Conservation (phyloP, 2,888 invertebrate species). For the Macaria notata region DNA sequence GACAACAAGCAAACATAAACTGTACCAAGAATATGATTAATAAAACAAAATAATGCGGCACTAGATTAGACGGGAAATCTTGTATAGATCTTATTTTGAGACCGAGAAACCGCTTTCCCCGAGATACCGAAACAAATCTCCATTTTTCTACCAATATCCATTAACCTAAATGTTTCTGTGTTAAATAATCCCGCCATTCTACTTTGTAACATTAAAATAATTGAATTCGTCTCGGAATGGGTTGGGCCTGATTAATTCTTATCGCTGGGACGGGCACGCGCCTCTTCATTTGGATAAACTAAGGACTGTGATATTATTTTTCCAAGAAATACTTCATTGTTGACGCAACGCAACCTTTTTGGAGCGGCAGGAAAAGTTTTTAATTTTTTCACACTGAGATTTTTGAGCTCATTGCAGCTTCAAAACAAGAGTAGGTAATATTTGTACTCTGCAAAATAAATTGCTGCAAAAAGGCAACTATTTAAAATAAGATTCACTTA, state of each 20-base stretch:
- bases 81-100: conserved; percentile 21
- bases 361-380: neutral
- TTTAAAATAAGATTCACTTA: too few species aligned
- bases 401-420: too few species aligned
- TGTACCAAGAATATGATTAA: conserved; percentile 18
- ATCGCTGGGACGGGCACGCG: conserved; percentile 31
- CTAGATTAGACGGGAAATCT: conserved; percentile 20
- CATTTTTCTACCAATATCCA: conserved; percentile 37
- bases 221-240: conserved; percentile 38
- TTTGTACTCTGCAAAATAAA: too few species aligned
- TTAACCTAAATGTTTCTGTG: conserved; percentile 40
- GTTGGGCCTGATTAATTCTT: conserved; percentile 39
- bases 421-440: too few species aligned
- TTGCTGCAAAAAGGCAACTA: too few species aligned
- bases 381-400: neutral
- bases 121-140: conserved; percentile 32
- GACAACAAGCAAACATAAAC: conserved; percentile 12
- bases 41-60: conserved; percentile 21
- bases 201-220: conserved; percentile 41
- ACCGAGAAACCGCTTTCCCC: conserved; percentile 17
- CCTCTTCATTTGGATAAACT: conserved; percentile 35
- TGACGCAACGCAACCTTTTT: conserved; percentile 8
- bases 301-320: conserved; percentile 20
- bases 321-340: conserved; percentile 10
- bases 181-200: conserved; percentile 39